Evolutionary conservation across 1,140 invertebrate genomes (phyloP).

Genomic region (Thaumetopoea pityocampa): DNA sequence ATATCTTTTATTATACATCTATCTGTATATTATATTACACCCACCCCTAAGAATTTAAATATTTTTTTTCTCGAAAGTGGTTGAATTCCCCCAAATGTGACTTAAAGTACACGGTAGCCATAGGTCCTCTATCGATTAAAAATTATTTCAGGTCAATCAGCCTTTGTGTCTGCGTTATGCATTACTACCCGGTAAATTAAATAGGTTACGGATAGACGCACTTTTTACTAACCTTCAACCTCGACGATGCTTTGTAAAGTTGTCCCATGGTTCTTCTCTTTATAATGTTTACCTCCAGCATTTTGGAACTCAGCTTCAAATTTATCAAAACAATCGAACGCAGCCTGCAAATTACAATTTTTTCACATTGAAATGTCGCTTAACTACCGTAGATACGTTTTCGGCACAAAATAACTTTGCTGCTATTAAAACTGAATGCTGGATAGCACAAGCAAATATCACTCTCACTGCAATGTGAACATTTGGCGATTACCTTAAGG

Average conservation of each 20-base stretch:
- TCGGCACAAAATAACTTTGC: no score
- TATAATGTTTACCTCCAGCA: constrained; percentile 28
- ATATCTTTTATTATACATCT: no score
- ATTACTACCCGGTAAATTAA: not conserved
- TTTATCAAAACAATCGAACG: constrained; percentile 46
- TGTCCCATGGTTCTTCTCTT: constrained; percentile 44
- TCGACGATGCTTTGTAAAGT: constrained; percentile 57
- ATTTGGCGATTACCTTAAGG: constrained; percentile 42
- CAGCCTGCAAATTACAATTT: constrained; percentile 41
- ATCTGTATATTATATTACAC: no score
- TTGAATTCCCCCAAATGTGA: not conserved
- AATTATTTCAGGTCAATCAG: no score
- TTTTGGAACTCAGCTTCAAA: constrained; percentile 54
- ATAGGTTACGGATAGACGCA: not conserved
- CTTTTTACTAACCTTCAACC: constrained; percentile 39
- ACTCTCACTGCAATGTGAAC: constrained; percentile 6
- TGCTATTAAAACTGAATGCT: no score
- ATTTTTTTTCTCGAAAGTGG: not conserved
- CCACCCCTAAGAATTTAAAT: no score
- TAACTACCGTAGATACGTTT: constrained; percentile 13
- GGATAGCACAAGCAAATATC: no score
- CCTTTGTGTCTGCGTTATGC: no score
- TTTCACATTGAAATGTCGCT: constrained; percentile 15
- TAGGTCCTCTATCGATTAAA: no score
- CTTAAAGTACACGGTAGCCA: no score